Base-by-base conservation (phyloP, 2,888 invertebrate genomes). In the Synergus gifuensis region DNA sequence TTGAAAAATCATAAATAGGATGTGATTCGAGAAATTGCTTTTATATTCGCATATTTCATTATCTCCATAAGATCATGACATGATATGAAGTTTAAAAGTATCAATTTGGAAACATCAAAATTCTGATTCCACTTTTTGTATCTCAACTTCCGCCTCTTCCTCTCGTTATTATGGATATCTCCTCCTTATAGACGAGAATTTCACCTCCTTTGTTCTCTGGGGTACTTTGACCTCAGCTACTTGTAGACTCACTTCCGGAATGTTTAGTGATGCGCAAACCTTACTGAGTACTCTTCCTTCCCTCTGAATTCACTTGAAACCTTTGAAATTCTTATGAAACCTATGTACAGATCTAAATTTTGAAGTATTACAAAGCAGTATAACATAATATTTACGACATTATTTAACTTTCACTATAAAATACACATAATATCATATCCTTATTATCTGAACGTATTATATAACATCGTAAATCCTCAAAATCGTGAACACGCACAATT, bases 171-270 rank as follows among this genome's bases (percentile, higher is more conserved):
- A 28, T 62, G 4, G 14, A 62, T 28, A 62, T 62, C 14, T 62
- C 62, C 28, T 62, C 28, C 12, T 62, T 62, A 14, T 28, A 28
- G 18, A n/a, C 69, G 28, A 36, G 4, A 73, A 49, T 73, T 73
- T 54, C 54, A 54, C 54, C 54, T 73, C n/a, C 69, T 73, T 73
- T 73, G 54, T 73, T 73, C 54, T 54, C 40, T 9, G n/a, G n/a
- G 54, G 73, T 73, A 73, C 73, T 73, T 73, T 73, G 73, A 73
- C 73, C 73, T 49, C 28, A n/a, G 4, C 73, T 54, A 73, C 54
- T 54, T 73, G 76, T 79, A 78, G 79, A 83, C 78, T 69, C 78
- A 81, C 81, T 83, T 83, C 83, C 83, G 81, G 80, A 83, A 80
- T 82, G 77, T 77, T 77, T 67, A 83, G 76, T 76, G 77, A 79